Conservation (phyloP, 1,140 invertebrate species). For the Aphelenchoides fujianensis region DNA sequence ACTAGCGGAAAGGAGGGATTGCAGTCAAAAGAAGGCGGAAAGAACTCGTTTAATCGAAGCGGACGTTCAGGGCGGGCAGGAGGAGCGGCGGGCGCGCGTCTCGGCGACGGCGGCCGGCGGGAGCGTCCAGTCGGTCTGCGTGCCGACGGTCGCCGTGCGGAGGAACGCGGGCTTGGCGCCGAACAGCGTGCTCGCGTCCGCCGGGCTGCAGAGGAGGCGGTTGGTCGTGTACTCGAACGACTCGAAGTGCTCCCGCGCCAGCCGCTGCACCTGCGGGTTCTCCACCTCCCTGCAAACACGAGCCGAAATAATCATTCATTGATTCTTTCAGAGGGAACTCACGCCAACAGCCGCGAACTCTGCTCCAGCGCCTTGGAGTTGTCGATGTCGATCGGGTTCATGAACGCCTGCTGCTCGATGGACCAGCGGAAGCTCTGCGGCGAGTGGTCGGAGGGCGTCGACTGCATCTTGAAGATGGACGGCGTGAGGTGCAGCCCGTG, state of each 20-base stretch:
- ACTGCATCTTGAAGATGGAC: not conserved
- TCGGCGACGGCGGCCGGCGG: too few relatives aligned
- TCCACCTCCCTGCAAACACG: not conserved
- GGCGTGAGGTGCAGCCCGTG: not conserved
- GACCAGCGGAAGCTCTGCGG: constrained; percentile 4
- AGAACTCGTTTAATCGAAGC: too few relatives aligned
- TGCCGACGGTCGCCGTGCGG: too few relatives aligned
- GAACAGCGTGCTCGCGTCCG: too few relatives aligned
- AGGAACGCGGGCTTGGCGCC: too few relatives aligned
- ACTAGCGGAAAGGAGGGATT: too few relatives aligned
- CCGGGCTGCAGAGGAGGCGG: too few relatives aligned
- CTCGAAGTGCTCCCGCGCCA: not conserved
- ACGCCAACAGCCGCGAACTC: not conserved
- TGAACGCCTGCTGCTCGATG: not conserved
- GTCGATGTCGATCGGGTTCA: constrained; percentile 7
- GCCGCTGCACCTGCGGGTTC: not conserved
- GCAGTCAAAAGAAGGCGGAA: too few relatives aligned
- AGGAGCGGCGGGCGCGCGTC: too few relatives aligned
- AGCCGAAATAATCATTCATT: not conserved
- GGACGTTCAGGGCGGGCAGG: too few relatives aligned
- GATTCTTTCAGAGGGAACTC: not conserved
- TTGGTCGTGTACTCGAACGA: not conserved
- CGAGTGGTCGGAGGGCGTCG: not conserved
- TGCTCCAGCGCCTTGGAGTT: not conserved
- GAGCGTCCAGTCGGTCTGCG: too few relatives aligned